Evolutionary conservation across 2,113 vertebrate genomes (phyloP), one percentile per base, ranked within the genome.

Genomic region (Sakesphorus luctuosus): DNA sequence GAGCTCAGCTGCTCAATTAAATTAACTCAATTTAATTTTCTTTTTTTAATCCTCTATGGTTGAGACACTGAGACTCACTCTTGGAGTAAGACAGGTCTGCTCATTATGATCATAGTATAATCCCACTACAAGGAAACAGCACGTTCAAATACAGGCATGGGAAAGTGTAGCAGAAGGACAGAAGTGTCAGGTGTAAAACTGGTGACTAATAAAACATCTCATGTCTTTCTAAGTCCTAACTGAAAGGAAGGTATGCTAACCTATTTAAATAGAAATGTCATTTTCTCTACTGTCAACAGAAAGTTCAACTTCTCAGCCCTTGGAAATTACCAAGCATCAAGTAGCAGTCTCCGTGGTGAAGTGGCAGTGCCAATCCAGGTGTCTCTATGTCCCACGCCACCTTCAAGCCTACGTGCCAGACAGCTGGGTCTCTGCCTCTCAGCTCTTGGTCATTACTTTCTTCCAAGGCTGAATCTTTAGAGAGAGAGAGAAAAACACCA

Each of bases 361-460:
- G 98, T 1, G 99, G 99, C n/a, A 99, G 85, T 58, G 98, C 98
- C 92, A 99, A 97, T n/a, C 99, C 99, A 58, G 99, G 99, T 17
- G 99, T 99, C 96, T 99, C 98, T 87, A 99, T 99, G 98, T 99
- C 99, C 99, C 99, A 99, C 2, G 99, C 99, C 28, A 99, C 98
- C 97, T 99, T 99, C 77, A 99, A 98, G 63, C 98, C 99, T 8
- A 99, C 98, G 0, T 99, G 98, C 99, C 99, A 99, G 74, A 97
- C 96, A 15, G 97, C 96, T 52, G 98, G 98, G 63, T 98, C 98
- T 97, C 98, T 96, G 84, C 99, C 99, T 95, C 97, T 95, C 8
- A 97, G 85, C 33, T 96, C 95, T 33, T 98, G 90, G 74, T 98
- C 98, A 10, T 84, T 97, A 65, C 96, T 97, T 89, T 65, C 86